Evolutionary conservation across 2,797 vertebrate species (phyloP), one percentile per base, ranked within the genome.

Genomic region (Dromococcyx pavoninus): DNA sequence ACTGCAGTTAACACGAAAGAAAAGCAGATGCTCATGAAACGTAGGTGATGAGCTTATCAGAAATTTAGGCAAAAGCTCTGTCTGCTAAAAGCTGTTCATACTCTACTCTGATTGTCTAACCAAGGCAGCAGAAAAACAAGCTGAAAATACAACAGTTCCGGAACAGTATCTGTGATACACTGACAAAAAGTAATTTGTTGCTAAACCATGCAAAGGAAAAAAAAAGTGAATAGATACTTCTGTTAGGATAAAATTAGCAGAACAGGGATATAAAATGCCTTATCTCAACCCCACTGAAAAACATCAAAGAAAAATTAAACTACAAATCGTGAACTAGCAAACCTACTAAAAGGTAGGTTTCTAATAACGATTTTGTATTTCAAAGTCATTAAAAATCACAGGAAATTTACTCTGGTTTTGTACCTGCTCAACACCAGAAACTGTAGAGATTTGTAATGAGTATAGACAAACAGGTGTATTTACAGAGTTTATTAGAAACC

Each of bases 401-500:
- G 60, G 70, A 23, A 77, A 78, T 32, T 66, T 62, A 71, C 56
- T 60, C 37, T 89, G 80, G 9, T 8, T 92, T 66, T 73, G 51
- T 88, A 76, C 35, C 61, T 93, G 62, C 35, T 53, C 58, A 60
- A 48, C 43, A 44, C 13, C 54, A 39, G 85, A 70, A 88, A 81
- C 41, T 32, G 61, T 46, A 88, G 85, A 73, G 41, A 56, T 78
- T 22, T 84, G 82, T 71, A 95, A 96, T 77, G 79, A 95, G 69
- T 64, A 76, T 85, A 33, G 91, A 95, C 93, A 78, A 91, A 73
- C 85, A 86, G 69, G 91, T 94, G 43, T 97, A 97, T 97, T 97
- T 97, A 98, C 97, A 98, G 65, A 95, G 92, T 98, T 98, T 98
- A 98, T 98, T 98, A 95, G 96, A 95, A 97, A 97, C 93, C 97